These are phyloP conservation scores for Eubasilissa regina DNA, from an alignment of 1,140 invertebrate species.

Conservation along the genomic window DNA sequence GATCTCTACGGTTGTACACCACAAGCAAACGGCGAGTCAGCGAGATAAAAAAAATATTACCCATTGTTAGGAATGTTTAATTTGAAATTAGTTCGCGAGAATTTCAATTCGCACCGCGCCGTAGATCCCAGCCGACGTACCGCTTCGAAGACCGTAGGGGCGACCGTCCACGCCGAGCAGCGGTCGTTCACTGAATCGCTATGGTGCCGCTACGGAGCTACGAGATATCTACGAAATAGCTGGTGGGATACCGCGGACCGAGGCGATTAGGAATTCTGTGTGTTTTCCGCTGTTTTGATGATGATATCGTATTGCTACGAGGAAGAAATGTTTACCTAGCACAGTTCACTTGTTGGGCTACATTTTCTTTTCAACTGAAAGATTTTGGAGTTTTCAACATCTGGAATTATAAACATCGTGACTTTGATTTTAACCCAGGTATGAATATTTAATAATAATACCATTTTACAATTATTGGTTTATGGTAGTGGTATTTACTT, in stretches of 20 bases:
- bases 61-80: not conserved
- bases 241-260: slow-evolving; percentile 18
- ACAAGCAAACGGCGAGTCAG: no score
- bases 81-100: slow-evolving; percentile 5
- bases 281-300: slow-evolving; percentile 28
- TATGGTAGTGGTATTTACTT: not conserved
- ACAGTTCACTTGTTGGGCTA: slow-evolving; percentile 22
- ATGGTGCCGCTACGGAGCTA: slow-evolving; percentile 8
- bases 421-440: slow-evolving; percentile 8
- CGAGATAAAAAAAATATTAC: no score
- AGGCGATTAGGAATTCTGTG: slow-evolving; percentile 36
- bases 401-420: not conserved
- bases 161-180: slow-evolving; percentile 49
- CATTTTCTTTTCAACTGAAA: slow-evolving; percentile 28
- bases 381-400: slow-evolving; percentile 1
- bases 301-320: slow-evolving; percentile 16
- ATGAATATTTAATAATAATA: not conserved
- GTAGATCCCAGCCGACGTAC: not conserved
- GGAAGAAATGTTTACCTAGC: slow-evolving; percentile 11
- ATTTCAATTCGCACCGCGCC: slow-evolving; percentile 1
- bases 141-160: not conserved
- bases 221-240: slow-evolving; percentile 24
- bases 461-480: not conserved
- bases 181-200: slow-evolving; percentile 50
- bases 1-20: not conserved